Evolutionary conservation across 2,113 vertebrate species (phyloP), one percentile per base, ranked within the genome.

Genomic region (Phalacrocorax carbo): DNA sequence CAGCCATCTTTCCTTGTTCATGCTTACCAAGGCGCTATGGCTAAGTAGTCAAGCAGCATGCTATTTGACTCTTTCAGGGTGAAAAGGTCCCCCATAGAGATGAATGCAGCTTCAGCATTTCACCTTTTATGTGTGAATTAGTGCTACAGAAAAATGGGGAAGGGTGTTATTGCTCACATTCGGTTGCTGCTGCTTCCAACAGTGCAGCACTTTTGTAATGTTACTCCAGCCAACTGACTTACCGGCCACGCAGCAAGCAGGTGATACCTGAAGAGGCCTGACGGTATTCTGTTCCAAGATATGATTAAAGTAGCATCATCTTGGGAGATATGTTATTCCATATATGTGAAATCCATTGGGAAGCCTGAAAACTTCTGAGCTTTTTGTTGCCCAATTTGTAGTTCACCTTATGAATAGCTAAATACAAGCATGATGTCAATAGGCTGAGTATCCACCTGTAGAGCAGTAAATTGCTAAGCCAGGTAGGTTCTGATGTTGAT

Each of bases 301-400:
- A 49, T 61, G 9, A 15, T 40, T 51, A 6, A 52, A 42, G 34
- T 13, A 54, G 1, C 9, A 29, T 62, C 2, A 2, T 54, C 17
- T 2, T 49, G 22, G 55, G 64, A 66, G 17, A 13, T 9, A 6
- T 0, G 9, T 70, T 46, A 36, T 73, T 75, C 38, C 10, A 15
- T 2, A 0, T 36, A 2, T 8, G 7, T 52, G 38, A 81, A 86
- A 38, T 13, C 5, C 5, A 1, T 3, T 22, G 44, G 11, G 42
- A 70, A 69, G 23, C 25, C 60, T 86, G 82, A 8, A 34, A 40
- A 38, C 44, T 65, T 57, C 26, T 22, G 44, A 77, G 23, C 0
- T 60, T 69, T 87, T 76, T 54, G 15, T 36, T 72, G 22, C 0
- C 2, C 19, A 81, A 0, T 54, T 65, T 57, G 73, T 77, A 21